Percentiles rank a stretch among this genome's conserved stretches.
Conservation (phyloP, 2,113 vertebrate species). For the Bambusicola thoracicus region DNA sequence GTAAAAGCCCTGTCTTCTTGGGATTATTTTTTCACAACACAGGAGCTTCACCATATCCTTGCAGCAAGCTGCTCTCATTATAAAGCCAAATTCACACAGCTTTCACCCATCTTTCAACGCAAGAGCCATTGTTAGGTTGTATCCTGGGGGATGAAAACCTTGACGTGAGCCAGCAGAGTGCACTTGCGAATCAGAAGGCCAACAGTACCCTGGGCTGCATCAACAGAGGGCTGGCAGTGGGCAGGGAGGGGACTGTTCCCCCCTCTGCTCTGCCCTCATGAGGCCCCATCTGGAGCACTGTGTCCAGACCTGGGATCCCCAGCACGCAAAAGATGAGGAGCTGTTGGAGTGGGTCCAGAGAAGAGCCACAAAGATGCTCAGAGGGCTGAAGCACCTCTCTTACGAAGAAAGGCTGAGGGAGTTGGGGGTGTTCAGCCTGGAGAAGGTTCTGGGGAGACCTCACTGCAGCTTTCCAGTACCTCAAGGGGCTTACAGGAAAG, state of each 20-base stretch:
- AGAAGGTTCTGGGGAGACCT: background rate
- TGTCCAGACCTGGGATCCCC: too few relatives aligned
- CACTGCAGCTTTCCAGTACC: background rate
- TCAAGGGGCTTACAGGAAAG: background rate
- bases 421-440: background rate
- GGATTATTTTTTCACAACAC: background rate
- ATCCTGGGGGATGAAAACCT: background rate
- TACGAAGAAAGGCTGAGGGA: background rate
- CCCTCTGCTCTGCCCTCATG: background rate
- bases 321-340: background rate
- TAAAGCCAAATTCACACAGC: background rate
- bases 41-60: background rate
- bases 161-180: background rate
- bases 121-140: background rate
- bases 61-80: background rate
- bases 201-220: background rate
- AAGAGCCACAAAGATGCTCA: background rate
- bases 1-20: background rate
- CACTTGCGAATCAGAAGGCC: background rate
- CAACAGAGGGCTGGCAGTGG: background rate
- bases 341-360: background rate
- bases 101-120: background rate
- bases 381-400: background rate
- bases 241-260: background rate
- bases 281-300: too few relatives aligned